Conservation (phyloP, 2,888 invertebrate species). For the Gari tellinella region DNA sequence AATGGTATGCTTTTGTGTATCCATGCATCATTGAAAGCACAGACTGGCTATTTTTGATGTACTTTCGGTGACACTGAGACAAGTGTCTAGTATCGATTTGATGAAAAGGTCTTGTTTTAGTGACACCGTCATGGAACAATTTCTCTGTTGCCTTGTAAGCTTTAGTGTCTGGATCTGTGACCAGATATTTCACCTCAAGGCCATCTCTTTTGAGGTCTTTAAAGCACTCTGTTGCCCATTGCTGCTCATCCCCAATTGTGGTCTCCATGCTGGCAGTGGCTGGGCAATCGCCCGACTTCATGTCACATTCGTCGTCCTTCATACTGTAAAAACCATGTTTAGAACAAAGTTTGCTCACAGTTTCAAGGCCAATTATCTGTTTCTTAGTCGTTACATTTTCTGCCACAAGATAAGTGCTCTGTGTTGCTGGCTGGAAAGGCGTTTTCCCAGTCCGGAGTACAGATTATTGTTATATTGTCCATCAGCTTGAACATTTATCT, state of each 20-base stretch:
- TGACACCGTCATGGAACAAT: not conserved
- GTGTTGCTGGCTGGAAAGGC: constrained; percentile 19
- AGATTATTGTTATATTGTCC: constrained; percentile 15
- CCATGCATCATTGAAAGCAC: constrained; percentile 12
- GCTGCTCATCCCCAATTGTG: constrained; percentile 7
- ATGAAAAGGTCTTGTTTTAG: constrained; percentile 3
- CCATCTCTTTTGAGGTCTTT: not conserved
- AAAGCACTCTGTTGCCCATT: not conserved
- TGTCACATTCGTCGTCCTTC: constrained; percentile 11
- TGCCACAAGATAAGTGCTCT: not conserved
- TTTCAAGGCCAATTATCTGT: constrained; percentile 8
- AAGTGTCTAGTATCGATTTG: constrained; percentile 15
- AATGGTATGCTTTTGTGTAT: constrained; percentile 6
- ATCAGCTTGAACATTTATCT: constrained; percentile 11
- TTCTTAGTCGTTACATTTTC: constrained; percentile 1
- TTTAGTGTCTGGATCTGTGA: constrained; percentile 17
- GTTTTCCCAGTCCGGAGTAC: too few relatives aligned
- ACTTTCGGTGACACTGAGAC: constrained; percentile 4
- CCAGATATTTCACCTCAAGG: constrained; percentile 7
- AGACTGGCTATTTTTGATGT: not conserved
- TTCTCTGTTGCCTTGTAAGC: constrained; percentile 13
- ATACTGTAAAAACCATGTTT: constrained; percentile 14
- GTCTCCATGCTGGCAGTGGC: constrained; percentile 20
- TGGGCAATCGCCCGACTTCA: constrained; percentile 3
- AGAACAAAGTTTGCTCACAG: constrained; percentile 10